phyloP scores from a whole-genome alignment of 1,140 invertebrate genomes.

The Scaptomyza montana region DNA sequence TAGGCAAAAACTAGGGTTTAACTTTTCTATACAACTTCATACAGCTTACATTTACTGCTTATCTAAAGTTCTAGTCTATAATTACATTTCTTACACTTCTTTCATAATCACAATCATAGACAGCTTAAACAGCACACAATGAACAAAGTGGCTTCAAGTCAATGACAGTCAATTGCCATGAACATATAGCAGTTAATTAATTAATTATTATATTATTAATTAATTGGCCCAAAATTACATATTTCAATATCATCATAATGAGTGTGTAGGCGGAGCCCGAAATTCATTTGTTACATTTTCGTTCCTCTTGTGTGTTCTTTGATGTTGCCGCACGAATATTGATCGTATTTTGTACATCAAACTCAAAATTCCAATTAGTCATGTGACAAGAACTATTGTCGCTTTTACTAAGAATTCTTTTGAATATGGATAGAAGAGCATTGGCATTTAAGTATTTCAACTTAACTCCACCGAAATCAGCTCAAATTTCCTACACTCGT shows the following conservation, averaged over 20 bases:
- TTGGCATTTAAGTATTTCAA: too few species aligned
- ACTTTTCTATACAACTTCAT: too few species aligned
- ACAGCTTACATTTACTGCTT: too few species aligned
- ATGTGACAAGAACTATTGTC: conserved; percentile 8
- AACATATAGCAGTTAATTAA: conserved; percentile 45
- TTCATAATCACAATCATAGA: neutral
- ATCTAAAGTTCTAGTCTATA: too few species aligned
- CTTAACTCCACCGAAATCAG: too few species aligned
- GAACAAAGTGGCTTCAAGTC: neutral
- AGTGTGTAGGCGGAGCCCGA: neutral
- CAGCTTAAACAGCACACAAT: conserved; percentile 35
- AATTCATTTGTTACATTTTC: conserved; percentile 5
- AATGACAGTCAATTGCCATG: neutral
- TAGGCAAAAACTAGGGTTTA: too few species aligned
- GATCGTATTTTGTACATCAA: conserved; percentile 2
- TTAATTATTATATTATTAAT: neutral
- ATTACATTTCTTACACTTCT: neutral
- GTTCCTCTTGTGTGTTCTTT: neutral
- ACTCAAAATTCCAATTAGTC: conserved; percentile 29
- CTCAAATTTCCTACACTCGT: neutral
- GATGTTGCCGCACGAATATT: conserved; percentile 5
- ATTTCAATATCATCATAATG: conserved; percentile 1
- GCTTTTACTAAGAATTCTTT: neutral
- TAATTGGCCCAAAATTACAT: conserved; percentile 56
- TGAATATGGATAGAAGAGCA: conserved; percentile 1